These are phyloP conservation scores for Drosophila nigrodunni DNA, from an alignment of 1,140 invertebrate genomes.

Conservation along the genomic window DNA sequence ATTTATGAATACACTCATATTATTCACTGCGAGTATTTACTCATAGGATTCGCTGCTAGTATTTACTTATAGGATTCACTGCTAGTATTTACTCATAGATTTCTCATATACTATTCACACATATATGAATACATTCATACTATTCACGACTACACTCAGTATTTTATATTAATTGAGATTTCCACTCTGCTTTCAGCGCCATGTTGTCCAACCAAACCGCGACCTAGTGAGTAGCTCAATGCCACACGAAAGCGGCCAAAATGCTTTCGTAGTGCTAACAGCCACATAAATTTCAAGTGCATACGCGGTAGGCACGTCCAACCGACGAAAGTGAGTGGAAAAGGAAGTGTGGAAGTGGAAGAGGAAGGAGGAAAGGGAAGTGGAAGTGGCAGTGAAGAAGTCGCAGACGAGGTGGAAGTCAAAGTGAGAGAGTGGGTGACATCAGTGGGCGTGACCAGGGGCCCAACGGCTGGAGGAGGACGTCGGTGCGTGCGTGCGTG, in stretches of 20 bases:
- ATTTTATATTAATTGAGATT: neutral
- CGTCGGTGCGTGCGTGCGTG: neutral
- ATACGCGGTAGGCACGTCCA: conserved; percentile 36
- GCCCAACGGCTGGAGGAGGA: conserved; percentile 5
- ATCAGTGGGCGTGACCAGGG: conserved; percentile 34
- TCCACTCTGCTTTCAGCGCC: conserved; percentile 43
- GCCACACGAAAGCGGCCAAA: conserved; percentile 34
- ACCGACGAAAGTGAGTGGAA: conserved; percentile 30
- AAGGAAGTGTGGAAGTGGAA: neutral
- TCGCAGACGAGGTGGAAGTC: neutral
- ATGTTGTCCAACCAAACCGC: conserved; percentile 56
- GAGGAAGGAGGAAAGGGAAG: neutral
- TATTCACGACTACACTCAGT: conserved; percentile 6
- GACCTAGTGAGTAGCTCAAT: conserved; percentile 67
- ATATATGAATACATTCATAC: neutral
- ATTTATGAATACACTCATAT: neutral
- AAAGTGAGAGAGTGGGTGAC: conserved; percentile 34
- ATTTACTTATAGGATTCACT: neutral
- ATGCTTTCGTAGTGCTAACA: conserved; percentile 65
- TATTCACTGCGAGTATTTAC: neutral
- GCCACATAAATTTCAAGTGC: conserved; percentile 56
- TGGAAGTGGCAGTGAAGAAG: neutral
- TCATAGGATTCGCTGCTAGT: neutral
- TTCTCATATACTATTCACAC: neutral
- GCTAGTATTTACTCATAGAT: neutral